These are phyloP conservation scores for Helicoverpa zea DNA, from an alignment of 1,140 invertebrate species.

Conservation along the genomic window DNA sequence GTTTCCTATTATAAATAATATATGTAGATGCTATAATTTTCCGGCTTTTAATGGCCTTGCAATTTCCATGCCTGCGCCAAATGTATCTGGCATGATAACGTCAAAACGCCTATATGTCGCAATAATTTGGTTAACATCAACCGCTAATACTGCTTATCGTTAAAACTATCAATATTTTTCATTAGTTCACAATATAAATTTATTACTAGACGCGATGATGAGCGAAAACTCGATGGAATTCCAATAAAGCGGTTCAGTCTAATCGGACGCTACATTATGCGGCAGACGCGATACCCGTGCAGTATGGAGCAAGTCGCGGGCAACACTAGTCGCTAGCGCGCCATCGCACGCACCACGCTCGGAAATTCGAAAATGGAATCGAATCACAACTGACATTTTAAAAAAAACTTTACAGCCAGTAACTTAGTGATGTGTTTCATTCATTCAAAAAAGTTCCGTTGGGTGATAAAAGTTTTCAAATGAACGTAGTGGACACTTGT, in stretches of 20 bases:
- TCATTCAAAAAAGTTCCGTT: slow-evolving; percentile 63
- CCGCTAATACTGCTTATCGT: slow-evolving; percentile 27
- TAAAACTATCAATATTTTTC: slow-evolving; percentile 34
- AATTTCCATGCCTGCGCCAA: slow-evolving; percentile 26
- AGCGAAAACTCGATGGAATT: slow-evolving; percentile 60
- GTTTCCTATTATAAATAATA: not conserved
- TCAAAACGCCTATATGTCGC: slow-evolving; percentile 33
- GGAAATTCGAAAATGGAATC: slow-evolving; percentile 45
- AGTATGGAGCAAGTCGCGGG: slow-evolving; percentile 62
- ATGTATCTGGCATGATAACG: slow-evolving; percentile 31
- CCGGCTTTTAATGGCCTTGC: slow-evolving; percentile 19
- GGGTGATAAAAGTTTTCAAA: slow-evolving; percentile 72
- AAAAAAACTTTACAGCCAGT: slow-evolving; percentile 16
- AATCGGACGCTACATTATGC: slow-evolving; percentile 42
- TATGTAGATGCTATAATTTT: not conserved
- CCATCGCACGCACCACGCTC: not conserved
- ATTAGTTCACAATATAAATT: slow-evolving; percentile 26
- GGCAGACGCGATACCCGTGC: slow-evolving; percentile 29
- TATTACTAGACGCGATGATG: slow-evolving; percentile 39
- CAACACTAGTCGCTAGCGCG: slow-evolving; percentile 57
- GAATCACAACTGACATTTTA: slow-evolving; percentile 16
- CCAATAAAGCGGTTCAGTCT: slow-evolving; percentile 55
- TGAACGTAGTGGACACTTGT: slow-evolving; percentile 75
- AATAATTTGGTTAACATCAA: slow-evolving; percentile 39
- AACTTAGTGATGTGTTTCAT: slow-evolving; percentile 42